Evolutionary conservation across 2,797 vertebrate species (phyloP), one percentile per base, ranked within the genome.

Genomic region (Rhynchonycteris naso): DNA sequence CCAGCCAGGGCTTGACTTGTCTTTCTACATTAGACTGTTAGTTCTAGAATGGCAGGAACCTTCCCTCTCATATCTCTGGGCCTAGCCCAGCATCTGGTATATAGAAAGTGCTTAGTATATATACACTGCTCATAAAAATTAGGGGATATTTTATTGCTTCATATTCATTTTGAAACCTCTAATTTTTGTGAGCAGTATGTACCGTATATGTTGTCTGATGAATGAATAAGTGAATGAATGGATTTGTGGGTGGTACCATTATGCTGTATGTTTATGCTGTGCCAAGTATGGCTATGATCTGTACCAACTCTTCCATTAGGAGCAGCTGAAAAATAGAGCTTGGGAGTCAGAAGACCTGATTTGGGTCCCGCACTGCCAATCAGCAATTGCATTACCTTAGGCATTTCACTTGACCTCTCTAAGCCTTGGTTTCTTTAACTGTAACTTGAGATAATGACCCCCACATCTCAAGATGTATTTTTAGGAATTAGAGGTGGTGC

Each of bases 331-430:
- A 90, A 80, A 87, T 28, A 85, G 75, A 10, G 10, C 50, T 80
- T 65, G 92, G 66, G 26, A 96, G 68, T 96, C 95, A 88, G 92
- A 66, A 96, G 92, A 90, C n/a, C 79, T 95, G 88, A 93, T 85
- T 94, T 35, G 33, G 88, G 63, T 66, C 33, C 58, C 59, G 71
- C 35, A 86, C 35, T 84, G 80, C 50, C 86, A 87, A 80, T 95
- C 92, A 94, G 84, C 81, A 85, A 52, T 71, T 91, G 47, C 72
- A n/a, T 85, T 43, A 91, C 91, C 65, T 74, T 91, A 85, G 61
- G 50, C 14, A 47, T 65, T 47, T 91, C 94, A 79, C 54, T 58
- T 94, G 89, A 93, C 89, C 65, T 92, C 58, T 88, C 78, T 83
- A 92, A 87, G 18, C 58, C 72, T 90, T 16, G 1, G 35, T 88